Conservation (phyloP, 2,888 invertebrate species). For the Cordilura impudica region DNA sequence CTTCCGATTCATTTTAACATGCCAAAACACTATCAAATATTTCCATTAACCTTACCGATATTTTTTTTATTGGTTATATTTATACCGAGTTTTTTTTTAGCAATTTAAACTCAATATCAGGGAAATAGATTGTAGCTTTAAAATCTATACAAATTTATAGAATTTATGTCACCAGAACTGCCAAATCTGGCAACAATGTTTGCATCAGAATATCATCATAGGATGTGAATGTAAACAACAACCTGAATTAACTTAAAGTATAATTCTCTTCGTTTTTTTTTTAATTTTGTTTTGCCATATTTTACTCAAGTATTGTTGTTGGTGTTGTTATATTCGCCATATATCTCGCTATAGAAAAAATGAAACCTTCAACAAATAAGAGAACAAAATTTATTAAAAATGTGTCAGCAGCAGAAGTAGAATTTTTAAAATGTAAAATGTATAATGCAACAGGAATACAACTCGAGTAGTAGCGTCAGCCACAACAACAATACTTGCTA, state of each 20-base stretch:
- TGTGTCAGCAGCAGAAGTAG: constrained; percentile 52
- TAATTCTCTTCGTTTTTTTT: constrained; percentile 8
- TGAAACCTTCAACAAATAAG: background rate
- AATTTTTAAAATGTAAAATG: constrained; percentile 48
- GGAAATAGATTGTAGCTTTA: too few species aligned
- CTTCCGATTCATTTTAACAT: too few species aligned
- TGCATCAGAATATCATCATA: constrained; percentile 7
- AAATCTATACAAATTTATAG: too few species aligned
- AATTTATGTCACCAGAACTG: background rate
- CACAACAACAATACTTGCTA: background rate
- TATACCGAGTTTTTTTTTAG: too few species aligned
- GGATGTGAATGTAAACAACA: background rate
- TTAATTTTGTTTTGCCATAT: background rate
- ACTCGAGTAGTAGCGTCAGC: background rate
- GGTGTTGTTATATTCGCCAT: constrained; percentile 26
- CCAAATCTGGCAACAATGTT: background rate
- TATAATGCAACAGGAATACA: constrained; percentile 46
- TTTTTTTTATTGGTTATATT: too few species aligned
- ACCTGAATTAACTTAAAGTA: constrained; percentile 57
- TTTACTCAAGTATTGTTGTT: constrained; percentile 3
- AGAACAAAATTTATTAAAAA: constrained; percentile 30
- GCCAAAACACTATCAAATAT: too few species aligned
- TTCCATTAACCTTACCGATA: too few species aligned
- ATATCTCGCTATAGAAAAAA: constrained; percentile 34
- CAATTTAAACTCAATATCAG: too few species aligned